phyloP scores from a whole-genome alignment of 2,888 invertebrate species.

The Athetis lepigone region DNA sequence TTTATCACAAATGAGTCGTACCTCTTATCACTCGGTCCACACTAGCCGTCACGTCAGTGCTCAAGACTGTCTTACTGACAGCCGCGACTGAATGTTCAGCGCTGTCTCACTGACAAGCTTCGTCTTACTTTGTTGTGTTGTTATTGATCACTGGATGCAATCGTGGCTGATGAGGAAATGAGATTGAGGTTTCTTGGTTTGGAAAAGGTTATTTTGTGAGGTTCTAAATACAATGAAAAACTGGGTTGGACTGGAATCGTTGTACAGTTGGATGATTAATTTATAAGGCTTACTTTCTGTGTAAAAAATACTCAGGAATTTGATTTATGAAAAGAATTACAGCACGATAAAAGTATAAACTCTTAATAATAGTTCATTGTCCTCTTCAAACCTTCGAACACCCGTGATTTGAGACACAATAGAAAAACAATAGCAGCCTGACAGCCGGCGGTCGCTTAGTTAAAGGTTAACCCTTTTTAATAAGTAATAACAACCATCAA shows the following conservation, averaged over 20 bases:
- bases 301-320: no score
- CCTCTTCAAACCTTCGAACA: no score
- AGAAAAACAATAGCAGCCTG: no score
- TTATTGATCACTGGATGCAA: constrained; percentile 68
- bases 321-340: no score
- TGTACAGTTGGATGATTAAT: no score
- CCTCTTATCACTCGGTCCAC: constrained; percentile 58
- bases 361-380: no score
- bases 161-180: constrained; percentile 23
- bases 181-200: constrained; percentile 19
- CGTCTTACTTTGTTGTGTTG: constrained; percentile 73
- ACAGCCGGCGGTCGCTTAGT: no score
- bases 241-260: background rate
- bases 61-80: constrained; percentile 83
- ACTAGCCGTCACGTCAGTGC: constrained; percentile 77
- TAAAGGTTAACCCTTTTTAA: no score
- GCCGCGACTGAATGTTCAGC: constrained; percentile 83
- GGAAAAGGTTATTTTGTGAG: background rate
- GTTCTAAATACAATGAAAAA: background rate
- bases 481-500: no score
- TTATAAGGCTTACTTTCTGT: background rate
- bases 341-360: no score
- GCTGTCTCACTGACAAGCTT: constrained; percentile 68
- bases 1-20: background rate
- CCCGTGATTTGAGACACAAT: no score